phyloP scores from a whole-genome alignment of 2,888 invertebrate genomes.

The Podabrus alpinus region DNA sequence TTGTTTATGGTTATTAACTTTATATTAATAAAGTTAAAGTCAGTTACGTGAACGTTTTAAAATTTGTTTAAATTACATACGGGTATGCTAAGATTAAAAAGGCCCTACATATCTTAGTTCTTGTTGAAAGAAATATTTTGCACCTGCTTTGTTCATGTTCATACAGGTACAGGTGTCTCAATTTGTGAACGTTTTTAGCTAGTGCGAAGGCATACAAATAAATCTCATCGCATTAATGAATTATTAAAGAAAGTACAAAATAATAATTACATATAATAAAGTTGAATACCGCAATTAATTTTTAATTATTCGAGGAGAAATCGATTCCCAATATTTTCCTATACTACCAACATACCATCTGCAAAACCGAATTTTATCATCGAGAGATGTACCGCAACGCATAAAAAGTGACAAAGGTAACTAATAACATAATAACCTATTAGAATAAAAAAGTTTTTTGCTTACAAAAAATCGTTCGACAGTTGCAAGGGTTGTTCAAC shows the following conservation, averaged over 20 bases:
- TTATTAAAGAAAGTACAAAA: not conserved
- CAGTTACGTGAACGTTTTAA: conserved; percentile 1
- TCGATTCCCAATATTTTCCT: not conserved
- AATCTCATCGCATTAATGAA: not conserved
- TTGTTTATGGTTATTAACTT: not conserved
- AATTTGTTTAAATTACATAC: conserved; percentile 16
- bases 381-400: conserved; percentile 31
- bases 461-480: conserved; percentile 27
- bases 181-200: conserved; percentile 19
- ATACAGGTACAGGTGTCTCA: conserved; percentile 42
- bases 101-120: conserved; percentile 19
- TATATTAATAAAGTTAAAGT: not conserved
- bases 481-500: conserved; percentile 51
- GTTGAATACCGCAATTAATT: not conserved
- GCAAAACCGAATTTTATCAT: conserved; percentile 12
- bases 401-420: conserved; percentile 24
- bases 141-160: conserved; percentile 40
- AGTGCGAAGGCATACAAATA: conserved; percentile 14
- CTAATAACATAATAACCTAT: conserved; percentile 46
- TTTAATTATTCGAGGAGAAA: not conserved
- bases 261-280: not conserved
- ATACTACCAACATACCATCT: conserved; percentile 14
- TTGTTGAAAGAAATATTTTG: conserved; percentile 32
- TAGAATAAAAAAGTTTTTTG: conserved; percentile 34
- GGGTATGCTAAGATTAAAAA: conserved; percentile 24